A percentile compares a stretch with the other conserved stretches of the same genome.
These are phyloP conservation scores for Chiloscyllium punctatum DNA, from an alignment of 2,797 vertebrate species.

Conservation along the genomic window DNA sequence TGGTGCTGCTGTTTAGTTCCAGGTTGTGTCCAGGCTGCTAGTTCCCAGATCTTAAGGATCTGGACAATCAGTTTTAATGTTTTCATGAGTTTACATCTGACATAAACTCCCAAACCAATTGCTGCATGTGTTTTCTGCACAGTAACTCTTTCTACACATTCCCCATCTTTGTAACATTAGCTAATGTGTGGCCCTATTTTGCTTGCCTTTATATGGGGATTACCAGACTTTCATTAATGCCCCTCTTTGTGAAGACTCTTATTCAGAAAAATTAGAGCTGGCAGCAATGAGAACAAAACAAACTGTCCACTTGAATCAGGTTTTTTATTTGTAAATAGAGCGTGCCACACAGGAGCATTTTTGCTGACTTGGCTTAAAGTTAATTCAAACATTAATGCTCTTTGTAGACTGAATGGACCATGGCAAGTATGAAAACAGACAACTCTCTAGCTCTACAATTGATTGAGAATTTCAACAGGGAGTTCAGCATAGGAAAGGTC, in stretches of 20 bases:
- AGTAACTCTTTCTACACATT: not conserved
- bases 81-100: not conserved
- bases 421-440: not conserved
- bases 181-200: not conserved
- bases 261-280: not conserved
- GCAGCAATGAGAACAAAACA: not conserved
- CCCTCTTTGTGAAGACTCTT: not conserved
- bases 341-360: not conserved
- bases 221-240: not conserved
- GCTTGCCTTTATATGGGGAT: not conserved
- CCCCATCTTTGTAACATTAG: not conserved
- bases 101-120: not conserved
- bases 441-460: not conserved
- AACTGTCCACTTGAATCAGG: not conserved
- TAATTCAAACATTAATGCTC: not conserved
- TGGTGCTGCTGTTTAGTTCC: not conserved
- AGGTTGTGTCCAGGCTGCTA: not conserved
- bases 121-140: not conserved
- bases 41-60: not conserved
- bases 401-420: not conserved
- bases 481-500: not conserved
- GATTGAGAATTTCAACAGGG: not conserved
- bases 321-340: not conserved
- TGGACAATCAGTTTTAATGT: not conserved
- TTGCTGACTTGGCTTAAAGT: not conserved